A percentile compares a stretch with the other conserved stretches of the same genome.
Conservation (phyloP, 2,797 vertebrate genomes). For the Onychomys arenicola region DNA sequence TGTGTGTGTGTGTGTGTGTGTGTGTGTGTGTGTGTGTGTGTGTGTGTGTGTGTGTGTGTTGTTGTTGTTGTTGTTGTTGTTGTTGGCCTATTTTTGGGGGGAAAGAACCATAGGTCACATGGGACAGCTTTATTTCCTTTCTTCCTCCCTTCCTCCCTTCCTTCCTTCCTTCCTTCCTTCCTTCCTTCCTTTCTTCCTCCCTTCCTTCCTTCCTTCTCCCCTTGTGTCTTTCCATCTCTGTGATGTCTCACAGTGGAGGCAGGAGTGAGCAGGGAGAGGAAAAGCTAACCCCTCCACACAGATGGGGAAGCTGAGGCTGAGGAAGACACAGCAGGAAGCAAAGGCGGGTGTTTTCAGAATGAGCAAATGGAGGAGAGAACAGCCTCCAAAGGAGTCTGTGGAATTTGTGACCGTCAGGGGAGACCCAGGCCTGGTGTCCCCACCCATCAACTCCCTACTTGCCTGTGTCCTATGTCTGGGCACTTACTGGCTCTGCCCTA, state of each 20-base stretch:
- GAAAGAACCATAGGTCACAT: neutral
- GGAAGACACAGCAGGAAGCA: neutral
- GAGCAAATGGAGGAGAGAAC: neutral
- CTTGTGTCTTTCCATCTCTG: neutral
- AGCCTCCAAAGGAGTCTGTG: neutral
- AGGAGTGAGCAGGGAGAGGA: neutral
- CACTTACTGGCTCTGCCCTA: neutral
- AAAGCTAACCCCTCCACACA: neutral
- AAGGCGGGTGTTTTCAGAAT: neutral
- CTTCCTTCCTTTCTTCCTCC: neutral
- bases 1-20: no score
- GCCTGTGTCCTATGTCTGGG: neutral
- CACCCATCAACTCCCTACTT: neutral
- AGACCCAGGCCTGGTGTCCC: neutral
- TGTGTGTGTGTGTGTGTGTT: no score
- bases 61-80: no score
- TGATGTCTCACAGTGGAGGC: neutral
- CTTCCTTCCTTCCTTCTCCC: accelerated
- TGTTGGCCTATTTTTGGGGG: no score
- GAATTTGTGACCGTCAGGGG: neutral
- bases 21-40: no score
- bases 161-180: no score
- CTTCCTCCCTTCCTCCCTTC: accelerated
- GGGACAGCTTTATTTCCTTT: neutral
- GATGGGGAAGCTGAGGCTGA: neutral